Base-by-base conservation (phyloP, 1,140 invertebrate species). In the Pristionchus pacificus region DNA sequence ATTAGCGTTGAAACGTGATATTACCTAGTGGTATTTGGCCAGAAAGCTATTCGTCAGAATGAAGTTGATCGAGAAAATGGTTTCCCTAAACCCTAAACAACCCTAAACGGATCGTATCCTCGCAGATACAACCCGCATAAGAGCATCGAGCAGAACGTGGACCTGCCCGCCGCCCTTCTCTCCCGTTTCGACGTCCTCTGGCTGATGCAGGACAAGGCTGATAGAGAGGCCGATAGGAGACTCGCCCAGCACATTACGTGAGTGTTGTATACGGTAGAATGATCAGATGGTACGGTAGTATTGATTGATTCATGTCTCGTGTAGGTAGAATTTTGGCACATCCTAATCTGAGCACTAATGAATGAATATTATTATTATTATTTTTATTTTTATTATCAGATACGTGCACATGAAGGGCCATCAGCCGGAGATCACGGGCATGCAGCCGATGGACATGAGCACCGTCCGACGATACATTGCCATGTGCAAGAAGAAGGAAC, bases 211-310 rank as follows among this genome's bases (percentile, higher is more conserved):
- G 97, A 99, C 85, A 92, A 90, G 78, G 90, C 94, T 2, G 90
- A 98, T 84, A 87, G 91, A 64, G 92, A 95, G 74, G 94, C 93
- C 84, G 96, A 98, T 88, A 85, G 94, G 55, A 90, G 93, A 82
- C 86, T 99, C 61, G 96, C 96, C 59, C 90, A 95, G 83, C 95
- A 98, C 83, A 98, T 99, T 59, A 94, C 96, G 1, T 96, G n/a
- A n/a, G n/a, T n/a, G n/a, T n/a, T n/a, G n/a, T n/a, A n/a, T n/a
- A n/a, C n/a, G n/a, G n/a, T n/a, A n/a, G n/a, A n/a, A n/a, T n/a
- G n/a, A n/a, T n/a, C n/a, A n/a, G n/a, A n/a, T n/a, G n/a, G n/a
- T n/a, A n/a, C n/a, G n/a, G n/a, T n/a, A n/a, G n/a, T n/a, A n/a
- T n/a, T n/a, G n/a, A n/a, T n/a, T n/a, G n/a, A n/a, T n/a, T n/a